Percentiles rank a stretch among this genome's conserved stretches.
Conservation (phyloP, 2,888 invertebrate genomes). For the Archaeoteleia sp. region DNA sequence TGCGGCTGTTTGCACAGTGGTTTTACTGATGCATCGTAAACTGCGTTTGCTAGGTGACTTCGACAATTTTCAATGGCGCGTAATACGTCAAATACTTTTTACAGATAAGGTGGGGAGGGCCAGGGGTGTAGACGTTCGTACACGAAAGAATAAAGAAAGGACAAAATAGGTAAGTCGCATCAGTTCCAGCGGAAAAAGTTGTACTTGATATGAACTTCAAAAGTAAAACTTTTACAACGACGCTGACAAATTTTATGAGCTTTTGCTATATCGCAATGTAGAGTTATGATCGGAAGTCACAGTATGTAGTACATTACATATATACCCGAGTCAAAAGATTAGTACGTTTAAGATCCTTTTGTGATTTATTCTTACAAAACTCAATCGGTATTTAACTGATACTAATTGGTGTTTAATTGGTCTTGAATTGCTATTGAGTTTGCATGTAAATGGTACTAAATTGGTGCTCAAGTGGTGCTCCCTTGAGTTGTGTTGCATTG, state of each 20-base stretch:
- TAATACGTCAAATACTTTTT: slow-evolving; percentile 32
- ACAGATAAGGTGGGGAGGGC: too few relatives aligned
- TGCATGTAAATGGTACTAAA: too few relatives aligned
- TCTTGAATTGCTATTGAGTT: too few relatives aligned
- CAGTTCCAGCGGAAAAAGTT: slow-evolving; percentile 34
- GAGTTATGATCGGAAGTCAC: slow-evolving; percentile 39
- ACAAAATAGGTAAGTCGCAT: slow-evolving; percentile 48
- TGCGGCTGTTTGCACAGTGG: slow-evolving; percentile 30
- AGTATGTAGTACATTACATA: slow-evolving; percentile 43
- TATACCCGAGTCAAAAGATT: slow-evolving; percentile 31
- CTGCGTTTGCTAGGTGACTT: slow-evolving; percentile 26
- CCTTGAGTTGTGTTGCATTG: too few relatives aligned
- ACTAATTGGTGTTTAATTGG: too few relatives aligned
- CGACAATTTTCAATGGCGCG: slow-evolving; percentile 19
- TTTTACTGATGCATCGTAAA: slow-evolving; percentile 28
- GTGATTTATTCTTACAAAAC: too few relatives aligned
- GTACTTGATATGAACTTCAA: slow-evolving; percentile 45
- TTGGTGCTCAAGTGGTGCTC: too few relatives aligned
- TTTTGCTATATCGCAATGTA: slow-evolving; percentile 49
- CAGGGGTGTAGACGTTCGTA: too few relatives aligned
- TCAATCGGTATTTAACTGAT: too few relatives aligned
- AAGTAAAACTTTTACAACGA: slow-evolving; percentile 44
- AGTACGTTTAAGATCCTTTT: too few relatives aligned
- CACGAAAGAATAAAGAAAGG: slow-evolving; percentile 33
- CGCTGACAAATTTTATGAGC: slow-evolving; percentile 47